Conservation (phyloP, 2,888 invertebrate genomes). For the Melitaea athalia region DNA sequence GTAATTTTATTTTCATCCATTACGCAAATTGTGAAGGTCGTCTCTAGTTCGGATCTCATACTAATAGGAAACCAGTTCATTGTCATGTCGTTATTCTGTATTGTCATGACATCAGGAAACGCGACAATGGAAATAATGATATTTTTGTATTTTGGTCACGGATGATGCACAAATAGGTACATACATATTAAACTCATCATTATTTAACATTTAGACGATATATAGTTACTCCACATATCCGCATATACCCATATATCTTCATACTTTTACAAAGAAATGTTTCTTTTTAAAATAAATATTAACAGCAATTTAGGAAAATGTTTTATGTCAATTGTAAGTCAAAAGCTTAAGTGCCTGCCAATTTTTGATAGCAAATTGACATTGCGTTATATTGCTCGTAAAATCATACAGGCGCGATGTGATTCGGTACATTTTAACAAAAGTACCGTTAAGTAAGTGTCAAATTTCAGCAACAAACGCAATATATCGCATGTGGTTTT, state of each 20-base stretch:
- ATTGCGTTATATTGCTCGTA: neutral
- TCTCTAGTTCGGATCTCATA: too few species aligned
- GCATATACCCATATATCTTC: neutral
- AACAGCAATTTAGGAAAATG: too few species aligned
- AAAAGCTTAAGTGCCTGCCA: neutral
- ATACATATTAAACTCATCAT: neutral
- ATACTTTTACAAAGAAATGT: too few species aligned
- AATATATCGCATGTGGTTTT: too few species aligned
- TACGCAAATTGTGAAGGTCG: too few species aligned
- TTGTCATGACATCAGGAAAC: conserved; percentile 3
- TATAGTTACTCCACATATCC: neutral
- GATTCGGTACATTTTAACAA: neutral
- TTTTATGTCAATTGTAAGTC: too few species aligned
- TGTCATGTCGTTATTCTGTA: neutral
- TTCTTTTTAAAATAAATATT: too few species aligned
- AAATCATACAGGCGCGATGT: neutral
- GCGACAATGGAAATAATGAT: neutral
- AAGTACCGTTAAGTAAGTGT: too few species aligned
- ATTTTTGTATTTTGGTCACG: conserved; percentile 5
- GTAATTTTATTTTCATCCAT: too few species aligned
- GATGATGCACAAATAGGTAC: neutral
- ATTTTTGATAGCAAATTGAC: conserved; percentile 10
- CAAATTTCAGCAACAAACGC: too few species aligned
- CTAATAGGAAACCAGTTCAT: neutral
- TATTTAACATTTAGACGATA: neutral